Percentiles rank a stretch among this genome's conserved stretches.
phyloP scores from a whole-genome alignment of 1,140 invertebrate genomes.

The Lepidurus packardi region DNA sequence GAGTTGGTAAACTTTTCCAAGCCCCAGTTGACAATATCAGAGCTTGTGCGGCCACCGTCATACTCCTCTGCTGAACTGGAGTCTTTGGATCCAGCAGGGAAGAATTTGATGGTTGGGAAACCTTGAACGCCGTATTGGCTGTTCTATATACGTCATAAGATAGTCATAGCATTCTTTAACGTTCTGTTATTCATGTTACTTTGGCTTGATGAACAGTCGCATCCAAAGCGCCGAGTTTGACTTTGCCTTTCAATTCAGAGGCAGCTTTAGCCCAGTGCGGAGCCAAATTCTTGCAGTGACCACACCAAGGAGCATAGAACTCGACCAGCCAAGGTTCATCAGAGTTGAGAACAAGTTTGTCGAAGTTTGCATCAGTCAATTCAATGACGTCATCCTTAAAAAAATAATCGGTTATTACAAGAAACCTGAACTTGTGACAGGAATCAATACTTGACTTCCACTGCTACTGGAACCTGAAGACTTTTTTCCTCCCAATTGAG shows the following conservation, averaged over 20 bases:
- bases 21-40: constrained; percentile 88
- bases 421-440: not conserved
- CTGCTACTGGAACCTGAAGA: constrained; percentile 38
- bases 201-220: constrained; percentile 83
- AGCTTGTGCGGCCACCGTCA: constrained; percentile 80
- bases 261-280: constrained; percentile 94
- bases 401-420: constrained; percentile 15
- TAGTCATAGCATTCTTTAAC: constrained; percentile 39
- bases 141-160: constrained; percentile 40
- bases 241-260: constrained; percentile 84
- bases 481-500: constrained; percentile 52
- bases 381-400: constrained; percentile 65
- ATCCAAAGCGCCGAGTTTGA: constrained; percentile 93
- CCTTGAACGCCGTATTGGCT: constrained; percentile 74
- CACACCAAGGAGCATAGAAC: constrained; percentile 96
- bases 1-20: constrained; percentile 78
- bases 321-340: constrained; percentile 94
- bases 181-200: constrained; percentile 50
- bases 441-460: not conserved
- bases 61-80: constrained; percentile 63
- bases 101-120: constrained; percentile 97
- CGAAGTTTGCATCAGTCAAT: constrained; percentile 90
- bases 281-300: constrained; percentile 91
- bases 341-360: constrained; percentile 78
- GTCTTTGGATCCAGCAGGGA: constrained; percentile 73